Conservation (phyloP, 2,113 vertebrate genomes). For the Malurus elegans region DNA sequence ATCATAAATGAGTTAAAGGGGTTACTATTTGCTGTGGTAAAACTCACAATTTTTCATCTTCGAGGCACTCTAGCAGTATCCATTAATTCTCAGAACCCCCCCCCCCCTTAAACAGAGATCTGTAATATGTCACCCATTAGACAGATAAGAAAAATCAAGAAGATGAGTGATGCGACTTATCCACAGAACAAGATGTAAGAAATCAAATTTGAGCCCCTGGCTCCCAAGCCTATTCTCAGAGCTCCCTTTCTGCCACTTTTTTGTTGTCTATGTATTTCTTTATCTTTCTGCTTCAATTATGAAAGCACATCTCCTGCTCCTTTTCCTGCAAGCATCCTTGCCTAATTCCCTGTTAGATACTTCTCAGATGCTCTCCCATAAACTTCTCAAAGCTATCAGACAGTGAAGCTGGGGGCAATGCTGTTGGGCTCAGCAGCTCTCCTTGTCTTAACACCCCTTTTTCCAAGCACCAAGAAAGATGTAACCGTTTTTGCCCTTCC, state of each 20-base stretch:
- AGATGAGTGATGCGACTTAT: background rate
- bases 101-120: background rate
- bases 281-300: constrained; percentile 1
- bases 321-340: background rate
- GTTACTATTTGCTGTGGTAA: constrained; percentile 29
- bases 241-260: background rate
- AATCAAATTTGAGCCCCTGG: background rate
- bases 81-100: constrained; percentile 4
- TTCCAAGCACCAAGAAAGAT: background rate
- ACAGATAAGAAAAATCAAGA: background rate
- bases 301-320: background rate
- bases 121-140: background rate
- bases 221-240: background rate
- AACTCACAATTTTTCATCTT: constrained; percentile 24
- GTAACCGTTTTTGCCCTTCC: background rate
- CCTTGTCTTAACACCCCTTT: background rate
- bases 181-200: background rate
- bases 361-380: background rate
- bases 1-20: constrained; percentile 50
- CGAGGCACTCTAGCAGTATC: background rate
- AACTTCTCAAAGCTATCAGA: background rate
- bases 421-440: background rate
- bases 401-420: background rate
- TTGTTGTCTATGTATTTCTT: background rate
- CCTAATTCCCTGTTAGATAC: background rate